Evolutionary conservation across 2,113 vertebrate genomes (phyloP), one percentile per base, ranked within the genome.

Genomic region (Isichthys henryi): DNA sequence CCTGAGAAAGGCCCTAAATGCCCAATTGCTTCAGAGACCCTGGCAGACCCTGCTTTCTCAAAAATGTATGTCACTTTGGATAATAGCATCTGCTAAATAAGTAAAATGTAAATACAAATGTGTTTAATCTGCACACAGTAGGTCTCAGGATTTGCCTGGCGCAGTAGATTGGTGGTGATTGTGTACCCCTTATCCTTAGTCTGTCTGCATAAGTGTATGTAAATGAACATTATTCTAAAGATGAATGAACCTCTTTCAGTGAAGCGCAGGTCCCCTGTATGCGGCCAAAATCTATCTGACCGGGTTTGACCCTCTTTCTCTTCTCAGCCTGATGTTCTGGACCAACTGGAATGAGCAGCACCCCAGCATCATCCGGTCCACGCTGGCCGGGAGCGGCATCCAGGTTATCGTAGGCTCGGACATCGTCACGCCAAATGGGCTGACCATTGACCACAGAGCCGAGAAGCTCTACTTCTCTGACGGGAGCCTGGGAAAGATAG

Each of bases 391-490:
- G 27, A 95, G 94, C 49, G 97, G 96, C 89, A 93, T 97, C 2
- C 97, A 96, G 50, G 94, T 97, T 88, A 95, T 98, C 88, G 90
- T 98, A 50, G 96, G 96, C 89, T 94, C 94, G 50, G 96, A 97
- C 90, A 95, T 97, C 39, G 93, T 97, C 74, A 97, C 97, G n/a
- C 97, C 97, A 23, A 97, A 96, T 80, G 97, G 96, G 89, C 96
- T 98, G 90, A 97, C 96, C 66, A 96, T 98, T 35, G 97, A 98
- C 91, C 96, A 97, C 39, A 94, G 91, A 86, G 95, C 96, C 0
- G 97, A 98, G 93, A 98, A 97, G 91, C 94, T 98, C 19, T 98
- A 97, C 92, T 98, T 97, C 92, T 97, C 97, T 7, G 97, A 98
- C 85, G 96, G 96, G 45, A 97, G 95, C 88, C 92, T 97, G 88